Conservation (phyloP, 2,888 invertebrate genomes). For the Lucinisca nassula region DNA sequence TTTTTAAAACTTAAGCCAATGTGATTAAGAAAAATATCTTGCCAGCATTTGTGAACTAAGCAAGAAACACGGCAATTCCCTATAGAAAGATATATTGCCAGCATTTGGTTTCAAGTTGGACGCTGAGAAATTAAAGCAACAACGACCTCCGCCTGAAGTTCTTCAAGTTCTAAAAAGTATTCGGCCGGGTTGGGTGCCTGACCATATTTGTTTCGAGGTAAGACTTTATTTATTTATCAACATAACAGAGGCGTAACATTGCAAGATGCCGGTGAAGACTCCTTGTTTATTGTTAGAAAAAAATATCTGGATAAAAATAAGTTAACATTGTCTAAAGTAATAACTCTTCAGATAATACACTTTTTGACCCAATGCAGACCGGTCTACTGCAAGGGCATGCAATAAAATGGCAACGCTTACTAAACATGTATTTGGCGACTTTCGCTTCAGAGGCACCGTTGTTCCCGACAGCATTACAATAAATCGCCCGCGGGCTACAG, state of each 20-base stretch:
- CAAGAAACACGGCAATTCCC: no score
- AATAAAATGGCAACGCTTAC: background rate
- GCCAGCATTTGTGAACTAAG: no score
- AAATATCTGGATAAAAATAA: background rate
- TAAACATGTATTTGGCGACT: no score
- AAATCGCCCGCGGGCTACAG: no score
- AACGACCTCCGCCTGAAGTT: constrained; percentile 3
- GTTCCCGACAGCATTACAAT: no score
- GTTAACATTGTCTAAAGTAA: background rate
- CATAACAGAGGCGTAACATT: background rate
- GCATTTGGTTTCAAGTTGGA: background rate
- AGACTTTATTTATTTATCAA: no score
- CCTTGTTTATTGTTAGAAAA: background rate
- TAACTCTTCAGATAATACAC: background rate
- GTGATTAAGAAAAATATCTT: no score
- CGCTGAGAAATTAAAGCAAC: background rate
- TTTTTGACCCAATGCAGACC: background rate
- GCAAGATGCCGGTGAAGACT: background rate
- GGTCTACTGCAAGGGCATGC: background rate
- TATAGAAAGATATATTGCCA: no score
- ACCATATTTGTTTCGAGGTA: constrained; percentile 1
- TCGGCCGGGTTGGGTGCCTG: background rate
- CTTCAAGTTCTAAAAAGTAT: constrained; percentile 1
- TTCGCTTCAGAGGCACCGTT: no score
- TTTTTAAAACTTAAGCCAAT: no score